Percentiles rank a stretch among this genome's conserved stretches.
phyloP scores from a whole-genome alignment of 2,888 invertebrate genomes.

The Thyatira batis region DNA sequence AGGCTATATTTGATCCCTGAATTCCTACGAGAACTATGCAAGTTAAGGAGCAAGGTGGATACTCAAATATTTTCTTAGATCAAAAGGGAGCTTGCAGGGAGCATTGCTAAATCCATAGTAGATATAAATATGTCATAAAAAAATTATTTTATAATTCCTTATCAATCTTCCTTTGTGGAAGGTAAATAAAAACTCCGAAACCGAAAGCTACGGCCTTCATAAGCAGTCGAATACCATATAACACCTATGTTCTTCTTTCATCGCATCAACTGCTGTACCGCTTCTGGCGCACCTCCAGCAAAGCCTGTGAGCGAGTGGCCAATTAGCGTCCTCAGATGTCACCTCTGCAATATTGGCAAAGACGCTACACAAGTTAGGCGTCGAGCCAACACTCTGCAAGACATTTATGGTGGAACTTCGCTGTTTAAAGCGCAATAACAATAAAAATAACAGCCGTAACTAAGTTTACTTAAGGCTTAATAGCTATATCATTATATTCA shows the following conservation, averaged over 20 bases:
- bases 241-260: background rate
- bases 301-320: constrained; percentile 40
- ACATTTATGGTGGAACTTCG: constrained; percentile 18
- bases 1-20: no score
- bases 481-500: background rate
- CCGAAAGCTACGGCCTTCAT: no score
- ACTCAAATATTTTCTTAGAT: no score
- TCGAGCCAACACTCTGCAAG: constrained; percentile 41
- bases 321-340: constrained; percentile 50
- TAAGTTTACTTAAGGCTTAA: background rate
- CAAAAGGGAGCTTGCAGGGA: no score
- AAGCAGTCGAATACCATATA: no score
- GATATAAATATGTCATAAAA: no score
- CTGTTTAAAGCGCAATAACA: background rate
- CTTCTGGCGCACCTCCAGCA: constrained; percentile 46
- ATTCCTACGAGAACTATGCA: no score
- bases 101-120: no score
- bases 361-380: constrained; percentile 47
- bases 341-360: constrained; percentile 50
- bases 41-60: no score
- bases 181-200: no score
- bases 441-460: background rate
- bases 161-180: no score
- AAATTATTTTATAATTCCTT: no score
- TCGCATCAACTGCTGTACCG: constrained; percentile 10